phyloP scores from a whole-genome alignment of 2,113 vertebrate genomes.

The Eptatretus burgeri region DNA sequence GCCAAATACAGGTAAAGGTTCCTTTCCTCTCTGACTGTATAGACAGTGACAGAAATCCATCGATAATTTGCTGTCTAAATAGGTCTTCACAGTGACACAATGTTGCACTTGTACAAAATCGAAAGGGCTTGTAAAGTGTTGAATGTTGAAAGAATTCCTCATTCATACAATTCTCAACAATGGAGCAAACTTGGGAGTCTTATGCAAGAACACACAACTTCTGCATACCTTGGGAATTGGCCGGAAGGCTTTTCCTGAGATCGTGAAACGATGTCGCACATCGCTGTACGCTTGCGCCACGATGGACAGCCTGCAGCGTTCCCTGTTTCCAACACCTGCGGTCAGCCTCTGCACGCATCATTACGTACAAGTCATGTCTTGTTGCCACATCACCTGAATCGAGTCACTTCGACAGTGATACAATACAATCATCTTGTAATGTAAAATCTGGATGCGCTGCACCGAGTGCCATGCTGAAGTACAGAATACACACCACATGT shows the following conservation, averaged over 20 bases:
- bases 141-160: no score
- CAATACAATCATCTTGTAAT: not conserved
- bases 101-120: no score
- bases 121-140: no score
- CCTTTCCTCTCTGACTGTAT: no score
- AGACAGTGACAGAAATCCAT: no score
- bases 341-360: slow-evolving; percentile 30
- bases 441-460: not conserved
- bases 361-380: not conserved
- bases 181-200: no score
- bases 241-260: slow-evolving; percentile 58
- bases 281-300: slow-evolving; percentile 67
- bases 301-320: slow-evolving; percentile 57
- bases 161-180: no score
- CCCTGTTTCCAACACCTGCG: slow-evolving; percentile 32
- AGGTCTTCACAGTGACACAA: no score
- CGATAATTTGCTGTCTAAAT: no score
- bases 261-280: slow-evolving; percentile 36
- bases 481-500: not conserved
- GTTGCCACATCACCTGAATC: not conserved
- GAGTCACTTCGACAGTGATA: not conserved
- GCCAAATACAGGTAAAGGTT: no score
- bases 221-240: slow-evolving; percentile 54
- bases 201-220: no score
- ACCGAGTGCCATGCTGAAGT: not conserved